Evolutionary conservation across 92 coral and sea anemone genomes (phyloP).

Genomic region (Porites divaricata): DNA sequence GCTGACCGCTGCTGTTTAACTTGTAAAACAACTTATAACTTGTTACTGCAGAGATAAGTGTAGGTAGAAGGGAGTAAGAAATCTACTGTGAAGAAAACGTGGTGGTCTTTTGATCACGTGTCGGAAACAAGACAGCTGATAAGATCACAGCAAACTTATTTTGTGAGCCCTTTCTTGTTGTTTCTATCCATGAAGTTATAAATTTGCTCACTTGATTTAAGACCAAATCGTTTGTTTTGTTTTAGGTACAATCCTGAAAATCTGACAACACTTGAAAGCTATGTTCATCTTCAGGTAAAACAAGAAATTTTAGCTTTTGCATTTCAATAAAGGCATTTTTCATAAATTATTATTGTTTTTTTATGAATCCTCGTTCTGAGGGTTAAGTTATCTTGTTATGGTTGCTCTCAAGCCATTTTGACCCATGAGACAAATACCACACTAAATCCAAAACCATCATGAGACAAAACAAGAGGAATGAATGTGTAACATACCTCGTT

Average conservation of each 20-base stretch:
- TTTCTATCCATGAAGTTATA: too few species aligned
- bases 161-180: background rate
- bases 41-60: background rate
- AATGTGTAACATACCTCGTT: too few species aligned
- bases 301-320: too few species aligned
- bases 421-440: too few species aligned
- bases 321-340: background rate
- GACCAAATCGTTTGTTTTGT: background rate
- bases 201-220: background rate
- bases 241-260: constrained; percentile 92
- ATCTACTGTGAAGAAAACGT: background rate
- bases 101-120: background rate
- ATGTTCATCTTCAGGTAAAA: constrained; percentile 88
- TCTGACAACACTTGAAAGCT: constrained; percentile 80
- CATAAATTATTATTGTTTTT: too few species aligned
- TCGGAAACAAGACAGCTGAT: too few species aligned
- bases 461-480: too few species aligned
- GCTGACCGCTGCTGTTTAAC: background rate
- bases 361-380: too few species aligned
- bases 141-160: background rate
- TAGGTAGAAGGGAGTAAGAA: background rate
- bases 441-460: too few species aligned
- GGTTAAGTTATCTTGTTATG: too few species aligned
- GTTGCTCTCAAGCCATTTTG: too few species aligned
- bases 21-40: background rate